Conservation (phyloP, 2,113 vertebrate species). For the Vanacampus margaritifer region DNA sequence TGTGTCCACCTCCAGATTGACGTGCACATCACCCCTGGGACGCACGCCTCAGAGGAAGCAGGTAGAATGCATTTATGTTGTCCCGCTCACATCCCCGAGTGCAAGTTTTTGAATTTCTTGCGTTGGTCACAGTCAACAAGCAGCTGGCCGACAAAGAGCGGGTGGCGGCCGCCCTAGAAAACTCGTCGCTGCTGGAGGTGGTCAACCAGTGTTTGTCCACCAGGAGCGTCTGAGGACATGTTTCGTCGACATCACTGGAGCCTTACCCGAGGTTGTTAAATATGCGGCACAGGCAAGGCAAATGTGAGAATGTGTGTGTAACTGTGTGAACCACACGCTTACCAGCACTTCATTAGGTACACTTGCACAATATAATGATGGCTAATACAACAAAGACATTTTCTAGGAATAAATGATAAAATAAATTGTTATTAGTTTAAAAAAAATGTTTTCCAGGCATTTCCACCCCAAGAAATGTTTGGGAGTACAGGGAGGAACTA, state of each 20-base stretch:
- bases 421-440: no score
- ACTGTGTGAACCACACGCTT: background rate
- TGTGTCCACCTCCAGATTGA: constrained; percentile 79
- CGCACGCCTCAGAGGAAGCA: constrained; percentile 91
- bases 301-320: background rate
- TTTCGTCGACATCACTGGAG: background rate
- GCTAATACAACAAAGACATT: background rate
- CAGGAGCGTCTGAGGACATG: constrained; percentile 51
- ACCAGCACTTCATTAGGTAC: background rate
- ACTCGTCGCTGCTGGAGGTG: constrained; percentile 91
- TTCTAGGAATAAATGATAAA: no score
- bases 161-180: constrained; percentile 94
- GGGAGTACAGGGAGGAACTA: background rate
- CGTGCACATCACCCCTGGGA: constrained; percentile 91
- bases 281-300: background rate
- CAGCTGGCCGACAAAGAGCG: constrained; percentile 96
- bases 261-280: background rate
- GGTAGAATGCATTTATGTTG: constrained; percentile 60
- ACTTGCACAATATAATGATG: background rate
- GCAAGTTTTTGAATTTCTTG: background rate
- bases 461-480: background rate
- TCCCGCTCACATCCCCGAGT: background rate
- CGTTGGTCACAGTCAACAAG: constrained; percentile 84
- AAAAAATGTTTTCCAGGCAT: background rate
- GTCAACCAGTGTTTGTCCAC: constrained; percentile 93